phyloP scores from a whole-genome alignment of 2,888 invertebrate species.

The Ashinkailepas kermadecensis region DNA sequence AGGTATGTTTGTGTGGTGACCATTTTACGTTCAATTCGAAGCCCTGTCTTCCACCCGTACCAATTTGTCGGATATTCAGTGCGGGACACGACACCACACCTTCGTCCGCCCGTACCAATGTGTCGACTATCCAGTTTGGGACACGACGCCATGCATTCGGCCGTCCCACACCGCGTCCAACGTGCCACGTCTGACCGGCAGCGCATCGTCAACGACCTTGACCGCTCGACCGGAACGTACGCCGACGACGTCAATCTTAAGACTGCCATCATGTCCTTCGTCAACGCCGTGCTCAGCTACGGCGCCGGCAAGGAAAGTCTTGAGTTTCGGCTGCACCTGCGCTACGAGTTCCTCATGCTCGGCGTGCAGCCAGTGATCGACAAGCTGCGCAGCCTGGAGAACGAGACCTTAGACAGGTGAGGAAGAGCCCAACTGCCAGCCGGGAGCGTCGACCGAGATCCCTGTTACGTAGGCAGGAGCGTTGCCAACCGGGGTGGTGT shows the following conservation, averaged over 20 bases:
- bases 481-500: too few relatives aligned
- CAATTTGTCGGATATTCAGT: too few relatives aligned
- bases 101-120: too few relatives aligned
- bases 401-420: conserved; percentile 75
- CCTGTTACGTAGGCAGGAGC: too few relatives aligned
- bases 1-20: too few relatives aligned
- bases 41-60: too few relatives aligned
- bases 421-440: conserved; percentile 11
- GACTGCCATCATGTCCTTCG: conserved; percentile 95
- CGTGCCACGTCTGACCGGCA: conserved; percentile 38
- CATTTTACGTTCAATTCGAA: too few relatives aligned
- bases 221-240: conserved; percentile 81
- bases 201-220: conserved; percentile 83
- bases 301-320: conserved; percentile 92
- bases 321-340: conserved; percentile 87
- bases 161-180: too few relatives aligned
- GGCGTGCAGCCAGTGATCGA: conserved; percentile 94
- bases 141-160: too few relatives aligned
- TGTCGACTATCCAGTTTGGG: too few relatives aligned
- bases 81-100: too few relatives aligned
- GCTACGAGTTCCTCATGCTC: conserved; percentile 93
- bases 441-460: too few relatives aligned
- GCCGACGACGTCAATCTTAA: conserved; percentile 82
- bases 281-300: conserved; percentile 92
- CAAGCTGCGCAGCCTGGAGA: conserved; percentile 77